Evolutionary conservation across 2,797 vertebrate genomes (phyloP).

Genomic region (Pseudochirops cupreus): DNA sequence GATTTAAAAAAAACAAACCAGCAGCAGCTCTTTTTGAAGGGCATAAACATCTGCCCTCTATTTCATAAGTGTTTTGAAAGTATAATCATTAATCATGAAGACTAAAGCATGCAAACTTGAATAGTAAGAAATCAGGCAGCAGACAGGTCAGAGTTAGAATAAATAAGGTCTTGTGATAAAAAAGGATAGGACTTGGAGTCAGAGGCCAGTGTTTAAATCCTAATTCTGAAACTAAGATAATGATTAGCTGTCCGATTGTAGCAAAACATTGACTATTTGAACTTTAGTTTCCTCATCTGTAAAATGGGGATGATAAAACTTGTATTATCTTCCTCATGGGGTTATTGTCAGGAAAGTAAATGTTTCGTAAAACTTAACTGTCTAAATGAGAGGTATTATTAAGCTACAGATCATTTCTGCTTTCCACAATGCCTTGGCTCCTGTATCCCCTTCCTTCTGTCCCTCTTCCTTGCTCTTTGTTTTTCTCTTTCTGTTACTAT

Average conservation of each 20-base stretch:
- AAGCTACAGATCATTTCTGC: background rate
- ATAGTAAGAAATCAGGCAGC: background rate
- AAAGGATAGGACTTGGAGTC: background rate
- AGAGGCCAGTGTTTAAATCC: background rate
- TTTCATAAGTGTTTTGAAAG: constrained; percentile 19
- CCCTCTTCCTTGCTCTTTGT: background rate
- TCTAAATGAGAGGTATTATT: background rate
- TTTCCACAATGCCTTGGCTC: accelerated
- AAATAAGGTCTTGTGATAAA: background rate
- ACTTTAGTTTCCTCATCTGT: background rate
- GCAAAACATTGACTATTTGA: background rate
- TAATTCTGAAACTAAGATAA: background rate
- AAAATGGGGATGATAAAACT: background rate
- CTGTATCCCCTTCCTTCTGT: background rate
- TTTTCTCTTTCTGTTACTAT: background rate
- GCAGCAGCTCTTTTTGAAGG: background rate
- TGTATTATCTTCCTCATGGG: background rate
- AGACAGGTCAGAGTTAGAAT: background rate
- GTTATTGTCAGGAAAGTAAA: background rate
- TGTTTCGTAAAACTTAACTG: background rate
- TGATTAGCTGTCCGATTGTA: background rate
- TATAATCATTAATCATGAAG: constrained; percentile 40
- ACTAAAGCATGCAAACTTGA: background rate
- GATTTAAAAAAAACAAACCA: background rate
- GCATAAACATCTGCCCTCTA: background rate